These are phyloP conservation scores for Phymanthus crucifer DNA, from an alignment of 92 coral and sea anemone species.

Conservation along the genomic window DNA sequence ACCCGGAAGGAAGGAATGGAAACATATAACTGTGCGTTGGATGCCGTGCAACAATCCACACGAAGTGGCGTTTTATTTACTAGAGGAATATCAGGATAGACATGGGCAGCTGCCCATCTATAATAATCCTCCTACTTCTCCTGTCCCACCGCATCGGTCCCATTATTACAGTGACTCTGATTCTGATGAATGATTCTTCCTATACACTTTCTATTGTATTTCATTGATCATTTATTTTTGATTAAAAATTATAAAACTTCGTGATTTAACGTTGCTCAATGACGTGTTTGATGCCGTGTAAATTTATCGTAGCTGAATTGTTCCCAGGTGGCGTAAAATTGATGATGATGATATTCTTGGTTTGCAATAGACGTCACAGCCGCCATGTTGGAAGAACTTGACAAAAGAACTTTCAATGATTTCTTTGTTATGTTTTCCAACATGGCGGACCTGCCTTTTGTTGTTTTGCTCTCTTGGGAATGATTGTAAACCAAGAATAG, in stretches of 20 bases:
- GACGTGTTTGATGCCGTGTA: no score
- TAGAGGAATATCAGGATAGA: conserved; percentile 83
- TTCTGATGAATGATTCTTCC: conserved; percentile 21
- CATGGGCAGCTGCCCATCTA: conserved; percentile 81
- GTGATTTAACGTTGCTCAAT: no score
- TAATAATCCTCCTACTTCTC: conserved; percentile 69
- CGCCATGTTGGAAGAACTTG: no score
- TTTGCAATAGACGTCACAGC: no score
- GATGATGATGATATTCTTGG: no score
- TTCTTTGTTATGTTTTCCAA: no score
- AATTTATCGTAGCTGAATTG: no score
- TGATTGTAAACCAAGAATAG: no score
- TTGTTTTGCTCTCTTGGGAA: no score
- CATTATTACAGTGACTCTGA: conserved; percentile 37
- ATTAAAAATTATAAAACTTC: not conserved
- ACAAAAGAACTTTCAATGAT: no score
- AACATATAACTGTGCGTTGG: conserved; percentile 79
- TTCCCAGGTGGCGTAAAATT: no score
- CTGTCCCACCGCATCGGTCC: conserved; percentile 11
- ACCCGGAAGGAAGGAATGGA: conserved; percentile 79
- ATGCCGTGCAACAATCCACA: conserved; percentile 89
- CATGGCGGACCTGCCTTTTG: no score
- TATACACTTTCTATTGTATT: not conserved
- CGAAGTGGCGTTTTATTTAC: conserved; percentile 89
- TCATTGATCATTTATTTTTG: not conserved